These are phyloP conservation scores for Phyto melanocephala DNA, from an alignment of 2,888 invertebrate species.

Conservation along the genomic window DNA sequence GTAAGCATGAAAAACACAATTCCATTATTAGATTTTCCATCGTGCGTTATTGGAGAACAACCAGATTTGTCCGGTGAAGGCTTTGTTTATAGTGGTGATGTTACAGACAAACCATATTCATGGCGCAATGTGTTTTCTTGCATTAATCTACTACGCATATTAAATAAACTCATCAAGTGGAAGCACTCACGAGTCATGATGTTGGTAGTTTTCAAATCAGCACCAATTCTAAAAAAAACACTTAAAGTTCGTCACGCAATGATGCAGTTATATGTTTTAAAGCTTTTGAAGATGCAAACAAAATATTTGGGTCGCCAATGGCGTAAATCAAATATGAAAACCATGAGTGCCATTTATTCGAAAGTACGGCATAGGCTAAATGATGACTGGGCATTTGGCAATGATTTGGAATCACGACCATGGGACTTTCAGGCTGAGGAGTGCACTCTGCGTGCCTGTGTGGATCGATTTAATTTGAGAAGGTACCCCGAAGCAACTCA, in stretches of 20 bases:
- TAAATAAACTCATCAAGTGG: slow-evolving; percentile 99
- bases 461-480: slow-evolving; percentile 97
- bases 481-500: slow-evolving; percentile 85
- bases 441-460: slow-evolving; percentile 93
- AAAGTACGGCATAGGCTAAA: slow-evolving; percentile 97
- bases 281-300: slow-evolving; percentile 99
- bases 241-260: slow-evolving; percentile 96
- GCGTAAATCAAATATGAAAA: slow-evolving; percentile 99
- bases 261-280: slow-evolving; percentile 98
- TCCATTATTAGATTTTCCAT: slow-evolving; percentile 95
- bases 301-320: slow-evolving; percentile 99
- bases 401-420: slow-evolving; percentile 97
- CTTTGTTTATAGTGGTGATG: slow-evolving; percentile 88
- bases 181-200: slow-evolving; percentile 99
- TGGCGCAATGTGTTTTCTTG: slow-evolving; percentile 99
- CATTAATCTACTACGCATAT: slow-evolving; percentile 95
- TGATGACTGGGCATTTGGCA: slow-evolving; percentile 99
- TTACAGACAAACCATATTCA: slow-evolving; percentile 87
- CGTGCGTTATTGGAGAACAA: slow-evolving; percentile 96
- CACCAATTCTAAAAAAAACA: slow-evolving; percentile 97
- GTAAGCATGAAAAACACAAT: slow-evolving; percentile 96
- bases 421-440: slow-evolving; percentile 99
- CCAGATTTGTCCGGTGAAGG: slow-evolving; percentile 95
- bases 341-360: slow-evolving; percentile 98
- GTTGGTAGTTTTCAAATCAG: slow-evolving; percentile 99